These are phyloP conservation scores for Sinocyclocheilus maitianheensis DNA, from an alignment of 2,113 vertebrate genomes.

Conservation along the genomic window DNA sequence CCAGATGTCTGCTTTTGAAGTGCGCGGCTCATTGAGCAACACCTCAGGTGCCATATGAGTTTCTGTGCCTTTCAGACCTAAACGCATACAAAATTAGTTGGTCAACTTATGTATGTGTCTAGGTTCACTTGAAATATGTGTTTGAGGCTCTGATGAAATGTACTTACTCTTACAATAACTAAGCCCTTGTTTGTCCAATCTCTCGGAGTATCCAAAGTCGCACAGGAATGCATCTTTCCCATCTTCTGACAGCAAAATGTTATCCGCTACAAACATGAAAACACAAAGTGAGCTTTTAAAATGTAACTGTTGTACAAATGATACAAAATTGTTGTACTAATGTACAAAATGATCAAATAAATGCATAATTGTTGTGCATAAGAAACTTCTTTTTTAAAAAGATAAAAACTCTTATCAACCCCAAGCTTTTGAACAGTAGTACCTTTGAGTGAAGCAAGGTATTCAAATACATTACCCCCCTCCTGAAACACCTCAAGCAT, in stretches of 20 bases:
- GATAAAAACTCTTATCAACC: too few relatives aligned
- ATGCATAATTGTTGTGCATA: background rate
- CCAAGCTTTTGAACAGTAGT: too few relatives aligned
- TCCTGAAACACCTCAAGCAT: background rate
- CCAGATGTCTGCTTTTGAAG: slow-evolving; percentile 93
- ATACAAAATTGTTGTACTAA: too few relatives aligned
- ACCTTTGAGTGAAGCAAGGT: too few relatives aligned
- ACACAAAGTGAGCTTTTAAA: background rate
- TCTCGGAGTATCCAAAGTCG: slow-evolving; percentile 92
- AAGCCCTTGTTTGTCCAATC: slow-evolving; percentile 76
- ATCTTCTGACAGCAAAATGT: slow-evolving; percentile 88
- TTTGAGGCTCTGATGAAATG: background rate
- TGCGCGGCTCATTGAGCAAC: slow-evolving; percentile 85
- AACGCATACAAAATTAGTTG: background rate
- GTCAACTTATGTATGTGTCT: background rate
- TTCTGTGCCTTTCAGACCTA: slow-evolving; percentile 89
- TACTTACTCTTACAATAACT: slow-evolving; percentile 66
- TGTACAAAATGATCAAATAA: background rate
- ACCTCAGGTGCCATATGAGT: slow-evolving; percentile 97
- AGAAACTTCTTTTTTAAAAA: background rate
- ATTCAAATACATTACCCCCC: background rate
- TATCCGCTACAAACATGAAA: slow-evolving; percentile 81
- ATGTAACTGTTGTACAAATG: too few relatives aligned
- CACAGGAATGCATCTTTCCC: slow-evolving; percentile 87
- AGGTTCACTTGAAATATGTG: background rate